Evolutionary conservation across 2,113 vertebrate species (phyloP), one percentile per base, ranked within the genome.

Genomic region (Ellobius talpinus): DNA sequence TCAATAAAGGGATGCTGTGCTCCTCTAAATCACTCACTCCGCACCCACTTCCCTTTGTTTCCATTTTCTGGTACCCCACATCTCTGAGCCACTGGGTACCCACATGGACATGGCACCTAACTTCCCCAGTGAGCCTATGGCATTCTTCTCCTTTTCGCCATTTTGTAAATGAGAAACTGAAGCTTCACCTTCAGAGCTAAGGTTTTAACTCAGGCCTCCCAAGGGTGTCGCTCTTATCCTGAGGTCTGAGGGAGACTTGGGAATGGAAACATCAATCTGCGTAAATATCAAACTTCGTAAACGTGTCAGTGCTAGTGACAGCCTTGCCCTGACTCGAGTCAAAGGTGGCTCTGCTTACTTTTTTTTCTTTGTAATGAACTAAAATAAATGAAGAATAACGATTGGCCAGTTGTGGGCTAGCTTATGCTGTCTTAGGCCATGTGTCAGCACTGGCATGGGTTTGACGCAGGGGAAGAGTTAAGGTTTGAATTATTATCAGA

Each of bases 401-500:
- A 65, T 12, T 26, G 55, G 45, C 87, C 77, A 12, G 42, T 92
- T 74, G 55, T 96, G 93, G 55, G 52, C 89, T 89, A 89, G 81
- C n/a, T 5, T 36, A 0, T 82, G 95, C 96, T 92, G 68, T 90
- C 98, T 97, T 96, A 78, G 89, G 91, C 63, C 55, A n/a, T 52
- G 45, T 96, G 74, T 95, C 93, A 90, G 95, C 90, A 31, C 90
- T 92, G 70, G 93, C 58, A 84, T 92, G 65, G 68, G 79, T 70
- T 90, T 96, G 95, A 97, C 96, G 78, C 96, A 42, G 95, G 96
- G 90, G 81, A 96, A 98, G 98, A 98, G 98, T 98, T 98, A 98
- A 98, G 97, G 96, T 76, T 65, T 99, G 98, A 99, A 97, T 99
- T 99, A 98, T 98, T 98, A 97, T 98, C 97, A 95, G 98, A 98